phyloP scores from a whole-genome alignment of 2,888 invertebrate species.

The Sminthurinus aureus region DNA sequence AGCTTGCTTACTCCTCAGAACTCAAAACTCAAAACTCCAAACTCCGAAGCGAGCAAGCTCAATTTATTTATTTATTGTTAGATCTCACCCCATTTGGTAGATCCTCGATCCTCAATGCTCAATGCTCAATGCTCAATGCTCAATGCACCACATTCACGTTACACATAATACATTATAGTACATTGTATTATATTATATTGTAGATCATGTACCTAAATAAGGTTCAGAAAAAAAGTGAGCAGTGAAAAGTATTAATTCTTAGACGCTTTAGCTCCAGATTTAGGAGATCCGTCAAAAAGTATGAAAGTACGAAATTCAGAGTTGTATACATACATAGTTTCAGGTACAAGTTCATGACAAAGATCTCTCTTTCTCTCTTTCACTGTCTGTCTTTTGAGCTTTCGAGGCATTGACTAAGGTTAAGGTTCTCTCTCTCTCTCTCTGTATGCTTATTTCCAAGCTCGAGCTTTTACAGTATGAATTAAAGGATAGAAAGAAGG shows the following conservation, averaged over 20 bases:
- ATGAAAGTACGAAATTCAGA: neutral
- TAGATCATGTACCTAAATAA: too few relatives aligned
- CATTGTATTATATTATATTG: too few relatives aligned
- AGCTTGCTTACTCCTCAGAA: neutral
- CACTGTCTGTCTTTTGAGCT: too few relatives aligned
- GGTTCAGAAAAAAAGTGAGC: neutral
- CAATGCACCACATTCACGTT: neutral
- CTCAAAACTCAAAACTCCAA: neutral
- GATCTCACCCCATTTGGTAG: conserved; percentile 4
- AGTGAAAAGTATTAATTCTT: neutral
- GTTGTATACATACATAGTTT: neutral
- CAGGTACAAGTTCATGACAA: neutral
- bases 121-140: too few relatives aligned
- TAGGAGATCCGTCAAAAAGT: conserved; percentile 1
- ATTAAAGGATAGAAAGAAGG: conserved; percentile 17
- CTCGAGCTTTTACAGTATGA: conserved; percentile 10
- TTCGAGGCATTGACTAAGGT: neutral
- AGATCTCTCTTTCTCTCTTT: neutral
- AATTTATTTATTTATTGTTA: neutral
- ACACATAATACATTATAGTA: too few relatives aligned
- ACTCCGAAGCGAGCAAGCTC: neutral
- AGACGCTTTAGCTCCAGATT: neutral
- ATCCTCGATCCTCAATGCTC: too few relatives aligned
- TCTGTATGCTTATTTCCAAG: neutral
- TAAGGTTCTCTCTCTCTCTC: conserved; percentile 11